Base-by-base conservation (phyloP, 2,797 vertebrate genomes). In the Telmatherina bonti region DNA sequence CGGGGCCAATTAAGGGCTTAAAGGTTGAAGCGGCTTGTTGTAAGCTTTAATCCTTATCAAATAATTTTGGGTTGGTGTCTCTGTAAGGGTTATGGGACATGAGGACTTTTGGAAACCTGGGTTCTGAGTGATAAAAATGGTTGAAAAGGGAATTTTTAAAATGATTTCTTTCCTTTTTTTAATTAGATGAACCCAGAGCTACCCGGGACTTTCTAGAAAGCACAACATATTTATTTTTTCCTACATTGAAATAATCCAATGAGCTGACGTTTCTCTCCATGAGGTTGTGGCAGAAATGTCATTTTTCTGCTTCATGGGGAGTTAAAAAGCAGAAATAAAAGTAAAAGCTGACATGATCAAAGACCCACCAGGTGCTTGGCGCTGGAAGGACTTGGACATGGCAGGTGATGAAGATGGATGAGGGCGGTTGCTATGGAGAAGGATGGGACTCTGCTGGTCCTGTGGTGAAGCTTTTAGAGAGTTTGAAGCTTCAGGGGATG, bases 371-470 rank as follows among this genome's bases (percentile, higher is more conserved):
- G 79, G 76, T 89, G 79, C 67, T 81, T 67, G 27, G 84, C 82
- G 61, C 69, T 72, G 69, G 74, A 87, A 67, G 59, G 67, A 73
- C 52, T 76, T 61, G 65, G 47, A 60, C 47, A 33, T 87, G 90
- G 84, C 91, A 85, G 78, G 15, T 90, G 91, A 93, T 89, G 88
- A 92, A 94, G 93, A 94, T 90, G 68, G 86, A 94, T 93, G 89
- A 86, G 88, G 64, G 45, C 62, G 78, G 89, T 92, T 85, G 75
- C 90, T 65, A 85, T 83, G 85, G 90, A 62, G 78, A 83, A 79
- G 87, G 74, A 74, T 67, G 63, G 83, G 74, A 87, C 82, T 89
- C 83, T 80, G 61, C 75, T 82, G 60, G 70, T 85, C 89, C 84
- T 63, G 86, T 67, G 76, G 89, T 77, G 88, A 80, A 65, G 54